Evolutionary conservation across 2,113 vertebrate genomes (phyloP).

Genomic region (Oenanthe oenanthe): DNA sequence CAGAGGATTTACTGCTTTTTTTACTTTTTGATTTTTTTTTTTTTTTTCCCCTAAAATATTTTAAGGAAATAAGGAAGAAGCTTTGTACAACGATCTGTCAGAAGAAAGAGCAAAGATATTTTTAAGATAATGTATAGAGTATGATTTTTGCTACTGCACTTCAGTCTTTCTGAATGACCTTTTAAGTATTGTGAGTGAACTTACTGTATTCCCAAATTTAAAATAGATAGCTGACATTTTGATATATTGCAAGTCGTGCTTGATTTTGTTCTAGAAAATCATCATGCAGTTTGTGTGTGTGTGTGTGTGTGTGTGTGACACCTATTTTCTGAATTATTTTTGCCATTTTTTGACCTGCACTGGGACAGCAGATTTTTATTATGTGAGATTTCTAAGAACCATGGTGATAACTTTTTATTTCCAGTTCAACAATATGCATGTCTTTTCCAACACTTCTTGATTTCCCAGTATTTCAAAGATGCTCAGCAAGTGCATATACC

Average conservation of each 20-base stretch:
- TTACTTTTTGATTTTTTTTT: not conserved
- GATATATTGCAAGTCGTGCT: not conserved
- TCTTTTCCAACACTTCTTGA: not conserved
- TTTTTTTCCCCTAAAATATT: not conserved
- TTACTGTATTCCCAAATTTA: not conserved
- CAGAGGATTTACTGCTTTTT: not conserved
- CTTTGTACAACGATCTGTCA: not conserved
- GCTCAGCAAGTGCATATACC: not conserved
- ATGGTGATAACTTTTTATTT: not conserved
- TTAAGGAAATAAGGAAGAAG: not conserved
- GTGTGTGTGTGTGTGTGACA: not conserved
- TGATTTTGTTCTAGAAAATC: not conserved
- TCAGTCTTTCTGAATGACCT: not conserved
- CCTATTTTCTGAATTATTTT: not conserved
- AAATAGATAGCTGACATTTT: not conserved
- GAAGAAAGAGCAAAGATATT: not conserved
- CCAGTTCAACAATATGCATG: not conserved
- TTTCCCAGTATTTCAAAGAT: not conserved
- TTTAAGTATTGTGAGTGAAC: not conserved
- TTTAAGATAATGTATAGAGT: not conserved
- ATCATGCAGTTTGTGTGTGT: not conserved
- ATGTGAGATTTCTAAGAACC: not conserved
- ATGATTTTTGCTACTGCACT: not conserved
- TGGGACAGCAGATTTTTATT: not conserved
- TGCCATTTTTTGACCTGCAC: not conserved